Evolutionary conservation across 2,888 invertebrate genomes (phyloP).

Genomic region (Myopa tessellatipennis): DNA sequence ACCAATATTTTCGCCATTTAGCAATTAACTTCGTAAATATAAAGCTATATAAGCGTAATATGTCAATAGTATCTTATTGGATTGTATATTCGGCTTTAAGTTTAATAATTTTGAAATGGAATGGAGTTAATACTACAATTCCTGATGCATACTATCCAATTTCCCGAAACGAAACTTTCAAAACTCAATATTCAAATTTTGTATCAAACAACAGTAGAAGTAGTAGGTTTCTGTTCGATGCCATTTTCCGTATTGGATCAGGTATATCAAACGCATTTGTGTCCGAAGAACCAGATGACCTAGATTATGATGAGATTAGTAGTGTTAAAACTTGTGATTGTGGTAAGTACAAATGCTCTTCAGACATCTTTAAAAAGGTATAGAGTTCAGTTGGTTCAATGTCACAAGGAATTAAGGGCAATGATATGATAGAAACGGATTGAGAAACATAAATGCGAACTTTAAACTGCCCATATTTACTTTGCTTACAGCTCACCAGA

Average conservation of each 20-base stretch:
- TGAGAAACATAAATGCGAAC: no score
- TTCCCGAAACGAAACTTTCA: conserved; percentile 1
- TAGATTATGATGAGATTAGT: conserved; percentile 72
- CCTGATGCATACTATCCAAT: background rate
- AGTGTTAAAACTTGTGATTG: conserved; percentile 78
- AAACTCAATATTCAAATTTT: background rate
- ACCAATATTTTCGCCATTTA: background rate
- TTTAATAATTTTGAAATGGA: conserved; percentile 18
- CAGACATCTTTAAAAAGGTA: no score
- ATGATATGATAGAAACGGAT: no score
- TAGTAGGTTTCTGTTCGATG: conserved; percentile 79
- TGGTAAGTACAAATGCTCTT: conserved; percentile 70
- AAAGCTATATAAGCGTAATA: background rate
- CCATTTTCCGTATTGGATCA: conserved; percentile 76
- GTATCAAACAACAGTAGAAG: conserved; percentile 68
- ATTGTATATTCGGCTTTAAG: conserved; percentile 4
- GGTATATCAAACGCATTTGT: conserved; percentile 66
- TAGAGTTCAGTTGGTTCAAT: no score
- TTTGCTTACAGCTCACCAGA: no score
- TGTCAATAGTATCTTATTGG: conserved; percentile 20
- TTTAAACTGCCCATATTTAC: no score
- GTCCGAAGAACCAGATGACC: conserved; percentile 71
- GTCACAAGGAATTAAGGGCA: no score
- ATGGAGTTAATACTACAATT: conserved; percentile 14
- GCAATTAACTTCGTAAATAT: no score